Conservation (phyloP, 2,113 vertebrate species). For the Archocentrus centrarchus region DNA sequence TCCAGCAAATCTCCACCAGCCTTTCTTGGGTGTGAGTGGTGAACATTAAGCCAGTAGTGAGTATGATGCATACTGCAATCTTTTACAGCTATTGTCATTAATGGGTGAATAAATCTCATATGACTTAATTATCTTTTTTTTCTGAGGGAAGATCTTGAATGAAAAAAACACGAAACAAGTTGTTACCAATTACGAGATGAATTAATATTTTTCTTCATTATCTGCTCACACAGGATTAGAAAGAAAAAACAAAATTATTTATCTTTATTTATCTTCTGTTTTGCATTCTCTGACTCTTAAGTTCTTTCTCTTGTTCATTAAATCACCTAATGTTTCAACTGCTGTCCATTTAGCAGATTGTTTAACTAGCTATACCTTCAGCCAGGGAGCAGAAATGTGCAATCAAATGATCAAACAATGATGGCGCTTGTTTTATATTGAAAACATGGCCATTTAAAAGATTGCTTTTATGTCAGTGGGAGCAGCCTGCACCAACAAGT, state of each 20-base stretch:
- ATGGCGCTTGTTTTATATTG: conserved; percentile 19
- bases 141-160: neutral
- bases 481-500: neutral
- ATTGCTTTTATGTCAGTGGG: conserved; percentile 30
- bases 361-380: conserved; percentile 14
- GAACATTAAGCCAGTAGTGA: neutral
- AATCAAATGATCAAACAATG: conserved; percentile 31
- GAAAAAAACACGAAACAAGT: neutral
- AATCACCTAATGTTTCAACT: conserved; percentile 27
- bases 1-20: neutral
- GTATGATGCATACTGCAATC: neutral
- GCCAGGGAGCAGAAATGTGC: conserved; percentile 5
- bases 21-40: neutral
- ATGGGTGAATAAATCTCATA: neutral
- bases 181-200: conserved; percentile 1
- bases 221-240: conserved; percentile 4
- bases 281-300: neutral
- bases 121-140: neutral
- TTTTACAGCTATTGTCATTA: neutral
- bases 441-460: conserved; percentile 14
- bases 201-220: neutral
- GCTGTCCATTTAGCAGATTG: neutral
- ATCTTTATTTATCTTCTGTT: neutral
- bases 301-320: conserved; percentile 10
- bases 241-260: neutral